These are phyloP conservation scores for Motacilla tschutschensis DNA, from an alignment of 2,113 vertebrate genomes.

Conservation along the genomic window DNA sequence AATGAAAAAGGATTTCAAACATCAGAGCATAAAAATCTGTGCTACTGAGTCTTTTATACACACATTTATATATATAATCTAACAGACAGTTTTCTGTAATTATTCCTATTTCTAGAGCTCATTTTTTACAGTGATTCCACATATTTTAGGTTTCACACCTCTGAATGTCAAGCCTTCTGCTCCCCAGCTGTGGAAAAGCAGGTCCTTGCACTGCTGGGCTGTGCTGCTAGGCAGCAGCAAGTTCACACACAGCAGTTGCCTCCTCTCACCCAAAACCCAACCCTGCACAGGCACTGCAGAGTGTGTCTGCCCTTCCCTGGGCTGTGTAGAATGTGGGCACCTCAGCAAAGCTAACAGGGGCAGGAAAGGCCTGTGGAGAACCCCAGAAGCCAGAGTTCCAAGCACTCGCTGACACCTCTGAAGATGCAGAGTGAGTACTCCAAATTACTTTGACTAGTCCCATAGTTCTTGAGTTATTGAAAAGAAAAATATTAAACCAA, in stretches of 20 bases:
- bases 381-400: accelerated
- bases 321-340: background rate
- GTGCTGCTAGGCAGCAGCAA: background rate
- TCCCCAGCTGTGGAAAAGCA: background rate
- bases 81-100: background rate
- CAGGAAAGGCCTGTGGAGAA: background rate
- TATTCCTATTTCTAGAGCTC: background rate
- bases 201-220: background rate
- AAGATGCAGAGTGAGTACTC: background rate
- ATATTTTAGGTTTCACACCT: background rate
- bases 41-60: background rate
- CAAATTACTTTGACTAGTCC: background rate
- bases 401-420: background rate
- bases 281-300: background rate
- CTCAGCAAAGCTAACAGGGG: background rate
- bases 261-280: background rate
- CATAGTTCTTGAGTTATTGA: background rate
- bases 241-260: background rate
- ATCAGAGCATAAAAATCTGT: background rate
- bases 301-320: accelerated
- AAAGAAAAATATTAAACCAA: background rate
- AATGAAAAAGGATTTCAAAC: background rate
- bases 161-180: background rate
- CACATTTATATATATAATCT: background rate
- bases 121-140: background rate